Base-by-base conservation (phyloP, 2,797 vertebrate genomes). In the Acomys russatus region DNA sequence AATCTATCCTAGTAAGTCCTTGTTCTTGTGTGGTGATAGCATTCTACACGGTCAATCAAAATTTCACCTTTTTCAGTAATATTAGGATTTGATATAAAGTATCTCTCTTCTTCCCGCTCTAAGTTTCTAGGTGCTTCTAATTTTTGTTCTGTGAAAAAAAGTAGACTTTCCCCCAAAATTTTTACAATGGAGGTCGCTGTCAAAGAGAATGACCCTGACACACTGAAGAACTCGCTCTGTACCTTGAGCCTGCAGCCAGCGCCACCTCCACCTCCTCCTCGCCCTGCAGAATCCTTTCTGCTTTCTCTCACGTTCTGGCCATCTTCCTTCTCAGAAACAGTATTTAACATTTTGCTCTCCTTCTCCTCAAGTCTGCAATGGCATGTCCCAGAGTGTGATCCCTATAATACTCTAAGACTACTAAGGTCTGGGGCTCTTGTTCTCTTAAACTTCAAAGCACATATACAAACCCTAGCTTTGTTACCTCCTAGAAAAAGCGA, bases 51-150 rank as follows among this genome's bases (percentile, higher is more conserved):
- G 44, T 22, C 76, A 61, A 79, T 59, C 64, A 92, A 73, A 71
- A 83, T 64, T 54, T 91, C n/a, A 59, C 38, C 64, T 92, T 96
- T 93, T 82, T 54, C 56, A 87, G 63, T 56, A 66, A 33, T 35
- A 89, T 44, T 63, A 70, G 80, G 73, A 89, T 56, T 2, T 79
- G 33, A 94, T 83, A 35, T 95, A 79, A 92, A 95, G 86, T 63
- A 66, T 12, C 64, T 35, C 51, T 94, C 30, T 25, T 76, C 79
- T 91, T 33, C 44, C 2, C 71, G 66, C n/a, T 92, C 61, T 87
- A 64, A 86, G 61, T 68, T 80, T 95, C 83, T 64, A 70, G 78
- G 28, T 74, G 11, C 63, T 92, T 63, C 80, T 61, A 33, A n/a
- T 28, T 28, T 51, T 51, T 77, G 51, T 77, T 30, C 51, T 88